Percentiles rank a stretch among this genome's conserved stretches.
Evolutionary conservation across 1,140 invertebrate genomes (phyloP).

Genomic region (Palaemon carinicauda): DNA sequence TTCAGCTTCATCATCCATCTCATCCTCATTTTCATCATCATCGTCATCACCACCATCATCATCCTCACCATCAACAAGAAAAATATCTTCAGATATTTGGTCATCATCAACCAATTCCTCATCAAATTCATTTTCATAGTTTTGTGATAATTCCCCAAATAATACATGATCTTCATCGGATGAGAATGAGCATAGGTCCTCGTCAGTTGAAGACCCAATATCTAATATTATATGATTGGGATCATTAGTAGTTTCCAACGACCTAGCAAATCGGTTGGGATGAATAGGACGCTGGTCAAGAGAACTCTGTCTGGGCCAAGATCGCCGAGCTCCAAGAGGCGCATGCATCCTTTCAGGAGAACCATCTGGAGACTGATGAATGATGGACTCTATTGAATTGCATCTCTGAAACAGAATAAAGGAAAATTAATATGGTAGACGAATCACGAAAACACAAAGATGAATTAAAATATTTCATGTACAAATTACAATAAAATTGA

Average conservation of each 20-base stretch:
- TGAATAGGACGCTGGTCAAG: conserved; percentile 8
- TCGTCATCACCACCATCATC: conserved; percentile 62
- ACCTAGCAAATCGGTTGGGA: not conserved
- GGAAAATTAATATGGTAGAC: not conserved
- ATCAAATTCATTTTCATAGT: conserved; percentile 34
- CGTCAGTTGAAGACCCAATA: conserved; percentile 53
- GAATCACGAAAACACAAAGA: not conserved
- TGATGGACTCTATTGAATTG: conserved; percentile 59
- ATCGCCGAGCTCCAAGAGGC: not conserved
- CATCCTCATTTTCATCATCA: conserved; percentile 61
- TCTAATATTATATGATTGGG: conserved; percentile 10
- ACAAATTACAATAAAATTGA: no score
- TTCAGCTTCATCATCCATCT: conserved; percentile 37
- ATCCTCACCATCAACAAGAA: conserved; percentile 58
- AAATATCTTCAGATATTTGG: conserved; percentile 24
- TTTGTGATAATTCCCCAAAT: conserved; percentile 53
- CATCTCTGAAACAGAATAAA: conserved; percentile 52
- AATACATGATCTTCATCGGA: conserved; percentile 57
- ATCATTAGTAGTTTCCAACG: not conserved
- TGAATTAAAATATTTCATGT: not conserved
- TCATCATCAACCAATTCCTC: conserved; percentile 29
- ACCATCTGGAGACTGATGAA: conserved; percentile 55
- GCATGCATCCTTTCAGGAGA: conserved; percentile 33
- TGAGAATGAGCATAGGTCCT: conserved; percentile 58
- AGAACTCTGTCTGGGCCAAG: conserved; percentile 19